Base-by-base conservation (phyloP, 2,113 vertebrate genomes). In the Mohoua ochrocephala region DNA sequence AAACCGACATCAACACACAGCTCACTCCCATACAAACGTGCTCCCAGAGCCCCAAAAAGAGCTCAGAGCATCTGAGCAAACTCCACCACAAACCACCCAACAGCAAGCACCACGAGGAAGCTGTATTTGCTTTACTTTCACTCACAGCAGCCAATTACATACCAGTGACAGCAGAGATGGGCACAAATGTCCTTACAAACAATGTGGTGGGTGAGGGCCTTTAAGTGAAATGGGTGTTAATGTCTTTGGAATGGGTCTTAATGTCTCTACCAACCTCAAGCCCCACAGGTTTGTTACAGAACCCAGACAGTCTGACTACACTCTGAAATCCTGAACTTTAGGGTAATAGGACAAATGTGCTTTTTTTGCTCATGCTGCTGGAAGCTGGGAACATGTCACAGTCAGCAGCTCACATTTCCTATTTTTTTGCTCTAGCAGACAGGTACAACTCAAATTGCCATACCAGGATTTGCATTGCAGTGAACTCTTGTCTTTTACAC, bases 11-110 rank as follows among this genome's bases (percentile, higher is more conserved):
- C 27, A 31, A 44, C 56, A 16, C 39, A 61, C 33, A 61, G 3
- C 39, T 44, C 56, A 3, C 10, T 19, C 20, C 31, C 63, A 37
- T 21, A 16, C 20, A 35, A 37, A 42, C 0, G 0, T 7, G 12
- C 15, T 52, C 13, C 20, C 13, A 35, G 37, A 52, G 16, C 31
- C 26, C 26, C 54, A 20, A 15, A 60, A 42, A 50, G 30, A 17
- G 21, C 20, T 50, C 65, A 42, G 30, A 42, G 20, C 54, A 42
- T 19, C 24, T 60, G 31, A 35, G 19, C 15, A 60, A 35, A 52
- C 20, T 41, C 54, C 44, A 24, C 15, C 10, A 35, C 54, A 50
- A 50, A 23, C 15, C 15, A 15, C 27, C 5, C 24, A 13, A 41
- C 5, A n/a, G 35, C 35, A 59, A 7, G 9, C 23, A 3, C 24